These are phyloP conservation scores for Discoglossus pictus DNA, from an alignment of 2,797 vertebrate species.

Conservation along the genomic window DNA sequence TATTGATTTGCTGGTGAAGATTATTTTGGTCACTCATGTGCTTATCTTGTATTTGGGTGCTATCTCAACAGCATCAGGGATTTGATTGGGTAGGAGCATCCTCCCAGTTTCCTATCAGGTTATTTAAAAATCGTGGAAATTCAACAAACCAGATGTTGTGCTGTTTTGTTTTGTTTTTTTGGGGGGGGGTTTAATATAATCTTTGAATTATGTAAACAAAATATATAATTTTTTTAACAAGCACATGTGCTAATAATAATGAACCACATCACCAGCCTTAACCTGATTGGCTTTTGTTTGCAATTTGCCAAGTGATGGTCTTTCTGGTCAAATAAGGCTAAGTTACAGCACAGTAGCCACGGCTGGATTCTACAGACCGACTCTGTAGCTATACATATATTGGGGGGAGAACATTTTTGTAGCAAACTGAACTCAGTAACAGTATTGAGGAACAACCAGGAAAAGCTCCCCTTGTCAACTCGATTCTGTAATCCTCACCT, in stretches of 20 bases:
- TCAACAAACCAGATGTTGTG: background rate
- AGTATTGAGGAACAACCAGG: constrained; percentile 65
- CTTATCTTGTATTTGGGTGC: constrained; percentile 6
- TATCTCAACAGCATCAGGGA: constrained; percentile 33
- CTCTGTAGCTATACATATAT: constrained; percentile 68
- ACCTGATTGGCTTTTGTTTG: constrained; percentile 68
- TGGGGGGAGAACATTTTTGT: constrained; percentile 60
- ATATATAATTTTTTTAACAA: too few relatives aligned
- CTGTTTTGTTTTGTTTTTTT: too few relatives aligned
- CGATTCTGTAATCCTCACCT: constrained; percentile 56
- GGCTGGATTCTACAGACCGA: constrained; percentile 64
- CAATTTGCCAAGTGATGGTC: constrained; percentile 69
- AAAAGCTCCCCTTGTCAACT: constrained; percentile 52
- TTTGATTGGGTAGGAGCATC: constrained; percentile 61
- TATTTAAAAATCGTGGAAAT: background rate
- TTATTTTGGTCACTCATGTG: constrained; percentile 5
- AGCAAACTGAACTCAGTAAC: constrained; percentile 65
- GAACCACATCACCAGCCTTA: constrained; percentile 52
- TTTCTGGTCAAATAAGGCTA: constrained; percentile 70
- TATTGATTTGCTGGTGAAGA: background rate
- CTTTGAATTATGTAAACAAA: too few relatives aligned
- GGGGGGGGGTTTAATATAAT: too few relatives aligned
- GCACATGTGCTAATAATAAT: too few relatives aligned
- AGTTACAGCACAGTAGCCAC: constrained; percentile 64
- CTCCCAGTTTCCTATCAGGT: constrained; percentile 58